A percentile compares a stretch with the other conserved stretches of the same genome.
Evolutionary conservation across 2,113 vertebrate genomes (phyloP).

Genomic region (Saguinus imperator): DNA sequence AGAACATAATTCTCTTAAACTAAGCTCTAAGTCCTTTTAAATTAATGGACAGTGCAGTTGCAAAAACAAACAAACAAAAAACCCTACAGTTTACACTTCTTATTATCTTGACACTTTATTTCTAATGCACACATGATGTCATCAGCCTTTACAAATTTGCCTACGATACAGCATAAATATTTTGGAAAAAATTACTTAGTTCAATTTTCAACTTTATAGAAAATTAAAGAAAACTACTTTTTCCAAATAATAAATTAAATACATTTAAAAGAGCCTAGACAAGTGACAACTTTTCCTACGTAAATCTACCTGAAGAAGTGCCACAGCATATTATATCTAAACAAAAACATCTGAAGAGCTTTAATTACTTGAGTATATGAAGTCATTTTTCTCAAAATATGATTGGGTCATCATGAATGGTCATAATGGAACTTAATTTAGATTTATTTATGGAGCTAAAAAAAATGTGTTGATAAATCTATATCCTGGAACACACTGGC

Average conservation of each 20-base stretch:
- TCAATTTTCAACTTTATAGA: neutral
- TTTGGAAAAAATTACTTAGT: neutral
- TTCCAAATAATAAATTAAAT: neutral
- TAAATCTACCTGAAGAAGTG: neutral
- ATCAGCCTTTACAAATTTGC: neutral
- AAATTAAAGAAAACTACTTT: constrained; percentile 25
- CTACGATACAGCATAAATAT: neutral
- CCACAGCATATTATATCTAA: neutral
- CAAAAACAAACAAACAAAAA: neutral
- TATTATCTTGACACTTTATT: neutral
- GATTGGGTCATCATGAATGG: neutral
- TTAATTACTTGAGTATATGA: neutral
- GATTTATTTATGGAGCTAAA: neutral
- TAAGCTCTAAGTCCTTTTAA: neutral
- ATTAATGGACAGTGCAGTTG: neutral
- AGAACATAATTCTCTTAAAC: neutral
- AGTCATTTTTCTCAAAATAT: neutral
- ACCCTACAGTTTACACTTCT: neutral
- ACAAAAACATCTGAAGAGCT: neutral
- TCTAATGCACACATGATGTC: neutral
- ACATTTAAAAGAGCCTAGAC: neutral
- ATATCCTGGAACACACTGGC: neutral
- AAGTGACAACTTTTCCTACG: neutral
- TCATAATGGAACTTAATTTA: neutral
- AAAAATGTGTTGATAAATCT: neutral